A percentile compares a stretch with the other conserved stretches of the same genome.
Conservation (phyloP, 1,140 invertebrate species). For the Drosophila lacertosa region DNA sequence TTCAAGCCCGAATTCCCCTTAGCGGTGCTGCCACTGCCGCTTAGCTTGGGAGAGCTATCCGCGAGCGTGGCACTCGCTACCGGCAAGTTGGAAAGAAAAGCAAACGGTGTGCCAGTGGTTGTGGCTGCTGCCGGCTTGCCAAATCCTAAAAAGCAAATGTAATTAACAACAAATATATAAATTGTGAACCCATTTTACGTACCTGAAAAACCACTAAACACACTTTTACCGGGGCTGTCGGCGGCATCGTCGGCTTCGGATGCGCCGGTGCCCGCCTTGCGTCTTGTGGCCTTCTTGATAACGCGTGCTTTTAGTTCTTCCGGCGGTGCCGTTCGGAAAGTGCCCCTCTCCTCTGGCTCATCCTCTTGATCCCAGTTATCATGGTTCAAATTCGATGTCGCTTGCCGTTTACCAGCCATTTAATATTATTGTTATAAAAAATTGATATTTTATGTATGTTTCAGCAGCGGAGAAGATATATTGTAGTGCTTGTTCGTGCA, state of each 20-base stretch:
- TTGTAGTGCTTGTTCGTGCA: slow-evolving; percentile 8
- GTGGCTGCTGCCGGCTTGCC: slow-evolving; percentile 44
- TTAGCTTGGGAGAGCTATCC: slow-evolving; percentile 1
- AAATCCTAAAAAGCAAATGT: slow-evolving; percentile 43
- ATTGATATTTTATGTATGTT: background rate
- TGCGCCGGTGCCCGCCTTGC: slow-evolving; percentile 85
- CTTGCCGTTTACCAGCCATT: slow-evolving; percentile 91
- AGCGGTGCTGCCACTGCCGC: background rate
- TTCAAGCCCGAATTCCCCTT: slow-evolving; percentile 10
- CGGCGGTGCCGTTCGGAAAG: slow-evolving; percentile 88
- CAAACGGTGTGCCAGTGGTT: slow-evolving; percentile 84
- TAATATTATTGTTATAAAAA: slow-evolving; percentile 19
- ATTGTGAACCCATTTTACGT: slow-evolving; percentile 37
- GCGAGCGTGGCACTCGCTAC: slow-evolving; percentile 18
- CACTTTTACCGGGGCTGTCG: slow-evolving; percentile 85
- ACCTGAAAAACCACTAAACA: slow-evolving; percentile 88
- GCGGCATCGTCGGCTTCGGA: slow-evolving; percentile 37
- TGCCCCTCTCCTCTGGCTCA: slow-evolving; percentile 90
- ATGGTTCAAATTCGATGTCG: slow-evolving; percentile 91
- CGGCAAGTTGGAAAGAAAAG: slow-evolving; percentile 85
- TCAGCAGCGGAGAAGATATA: background rate
- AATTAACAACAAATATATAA: background rate
- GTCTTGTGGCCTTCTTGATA: slow-evolving; percentile 89
- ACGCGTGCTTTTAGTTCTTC: slow-evolving; percentile 90
- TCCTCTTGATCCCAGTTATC: slow-evolving; percentile 96